Evolutionary conservation across 2,797 vertebrate genomes (phyloP), one percentile per base, ranked within the genome.

Genomic region (Chelon labrosus): DNA sequence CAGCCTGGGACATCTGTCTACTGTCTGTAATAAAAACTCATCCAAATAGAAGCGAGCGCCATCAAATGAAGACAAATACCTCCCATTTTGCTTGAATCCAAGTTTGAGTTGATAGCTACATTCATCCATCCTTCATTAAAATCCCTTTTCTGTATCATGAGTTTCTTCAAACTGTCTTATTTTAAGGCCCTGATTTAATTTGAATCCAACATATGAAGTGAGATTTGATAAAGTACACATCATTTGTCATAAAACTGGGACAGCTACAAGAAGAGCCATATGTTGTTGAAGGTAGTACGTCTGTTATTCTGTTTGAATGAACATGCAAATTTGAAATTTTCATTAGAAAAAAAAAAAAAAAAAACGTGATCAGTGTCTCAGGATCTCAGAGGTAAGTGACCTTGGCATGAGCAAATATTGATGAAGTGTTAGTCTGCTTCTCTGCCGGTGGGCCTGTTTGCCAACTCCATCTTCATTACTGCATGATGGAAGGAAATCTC

Each of bases 401-500:
- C 65, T 56, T 71, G 62, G 10, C 25, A 39, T 19, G 7, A 54
- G 10, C n/a, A 73, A 70, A 77, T 76, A 70, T 70, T 61, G 46
- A 67, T 70, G 37, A 62, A 63, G 54, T 70, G 53, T 31, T 31
- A 31, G 31, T 31, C 31, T 59, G 38, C 49, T 56, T 59, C 69
- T 70, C 54, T 72, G 57, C 67, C 70, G 65, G 46, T 51, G 70
- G 53, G 42, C 55, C 56, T 46, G 53, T 71, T 80, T 76, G 68
- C 58, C 73, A 56, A 65, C 61, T 85, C 77, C n/a, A 51, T 87
- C 83, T 82, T 76, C 70, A 82, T 88, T 85, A 82, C 58, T 38
- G 67, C 19, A 61, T 63, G 71, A 81, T 79, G 27, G 69, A 54
- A 61, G 68, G 73, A 72, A 67, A 55, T 70, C 75, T 91, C 80